Evolutionary conservation across 2,888 invertebrate species (phyloP).

Genomic region (Panopea generosa): DNA sequence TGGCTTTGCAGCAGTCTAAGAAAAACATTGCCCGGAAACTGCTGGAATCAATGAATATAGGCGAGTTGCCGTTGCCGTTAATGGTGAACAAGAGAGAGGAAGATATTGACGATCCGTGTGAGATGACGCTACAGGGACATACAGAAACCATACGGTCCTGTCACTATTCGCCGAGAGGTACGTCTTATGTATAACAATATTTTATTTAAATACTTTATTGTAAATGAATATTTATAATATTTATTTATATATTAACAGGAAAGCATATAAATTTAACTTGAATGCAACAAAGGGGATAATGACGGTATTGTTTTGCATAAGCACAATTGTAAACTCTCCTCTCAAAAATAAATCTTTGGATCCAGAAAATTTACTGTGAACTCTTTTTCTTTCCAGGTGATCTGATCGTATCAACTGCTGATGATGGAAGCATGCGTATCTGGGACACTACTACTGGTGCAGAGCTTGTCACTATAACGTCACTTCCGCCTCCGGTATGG

Average conservation of each 20-base stretch:
- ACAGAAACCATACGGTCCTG: slow-evolving; percentile 54
- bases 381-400: slow-evolving; percentile 41
- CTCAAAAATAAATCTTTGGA: too few relatives aligned
- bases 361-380: too few relatives aligned
- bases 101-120: slow-evolving; percentile 55
- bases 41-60: slow-evolving; percentile 9
- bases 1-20: slow-evolving; percentile 44
- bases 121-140: slow-evolving; percentile 59
- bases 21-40: slow-evolving; percentile 25
- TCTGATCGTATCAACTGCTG: slow-evolving; percentile 49
- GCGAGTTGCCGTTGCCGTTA: slow-evolving; percentile 30
- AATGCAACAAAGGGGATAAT: too few relatives aligned
- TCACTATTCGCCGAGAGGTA: slow-evolving; percentile 55
- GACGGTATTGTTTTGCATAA: too few relatives aligned
- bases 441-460: slow-evolving; percentile 63
- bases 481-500: slow-evolving; percentile 55
- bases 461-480: slow-evolving; percentile 54
- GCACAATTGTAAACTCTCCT: too few relatives aligned
- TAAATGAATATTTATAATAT: background rate
- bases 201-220: too few relatives aligned
- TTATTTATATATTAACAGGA: too few relatives aligned
- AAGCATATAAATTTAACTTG: too few relatives aligned
- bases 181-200: too few relatives aligned
- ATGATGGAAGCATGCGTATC: slow-evolving; percentile 54
- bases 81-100: slow-evolving; percentile 46